Percentiles rank a stretch among this genome's conserved stretches.
Conservation (phyloP, 1,140 invertebrate species). For the Temnothorax nylanderi region DNA sequence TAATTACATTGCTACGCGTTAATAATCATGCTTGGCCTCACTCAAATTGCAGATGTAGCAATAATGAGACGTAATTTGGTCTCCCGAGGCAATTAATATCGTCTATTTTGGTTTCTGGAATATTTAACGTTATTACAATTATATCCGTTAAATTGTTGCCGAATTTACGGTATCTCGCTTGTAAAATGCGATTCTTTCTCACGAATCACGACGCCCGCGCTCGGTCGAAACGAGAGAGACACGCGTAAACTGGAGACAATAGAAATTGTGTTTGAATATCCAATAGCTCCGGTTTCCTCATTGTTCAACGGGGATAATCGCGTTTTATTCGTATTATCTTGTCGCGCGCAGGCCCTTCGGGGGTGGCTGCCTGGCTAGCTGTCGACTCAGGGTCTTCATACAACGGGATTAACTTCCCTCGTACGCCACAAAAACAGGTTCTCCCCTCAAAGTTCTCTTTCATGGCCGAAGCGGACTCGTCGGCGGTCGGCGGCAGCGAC, state of each 20-base stretch:
- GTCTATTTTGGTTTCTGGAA: slow-evolving; percentile 4
- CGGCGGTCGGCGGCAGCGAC: not conserved
- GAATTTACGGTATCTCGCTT: not conserved
- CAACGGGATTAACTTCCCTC: slow-evolving; percentile 48
- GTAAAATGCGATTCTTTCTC: not conserved
- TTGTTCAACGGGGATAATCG: slow-evolving; percentile 57
- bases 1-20: slow-evolving; percentile 49
- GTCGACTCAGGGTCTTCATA: slow-evolving; percentile 47
- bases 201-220: not conserved
- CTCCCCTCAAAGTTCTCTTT: slow-evolving; percentile 45
- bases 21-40: slow-evolving; percentile 49
- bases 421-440: slow-evolving; percentile 52
- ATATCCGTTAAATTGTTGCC: not conserved
- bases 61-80: slow-evolving; percentile 26
- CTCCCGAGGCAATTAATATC: slow-evolving; percentile 27
- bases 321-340: slow-evolving; percentile 65
- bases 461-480: not conserved
- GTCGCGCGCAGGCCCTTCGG: slow-evolving; percentile 21
- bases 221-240: not conserved
- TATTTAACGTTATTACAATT: slow-evolving; percentile 7
- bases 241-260: slow-evolving; percentile 30
- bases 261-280: slow-evolving; percentile 54
- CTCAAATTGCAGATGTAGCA: slow-evolving; percentile 23
- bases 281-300: slow-evolving; percentile 43
- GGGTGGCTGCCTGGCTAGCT: not conserved